Percentiles rank a stretch among this genome's conserved stretches.
These are phyloP conservation scores for Vidua macroura DNA, from an alignment of 2,113 vertebrate genomes.

Conservation along the genomic window DNA sequence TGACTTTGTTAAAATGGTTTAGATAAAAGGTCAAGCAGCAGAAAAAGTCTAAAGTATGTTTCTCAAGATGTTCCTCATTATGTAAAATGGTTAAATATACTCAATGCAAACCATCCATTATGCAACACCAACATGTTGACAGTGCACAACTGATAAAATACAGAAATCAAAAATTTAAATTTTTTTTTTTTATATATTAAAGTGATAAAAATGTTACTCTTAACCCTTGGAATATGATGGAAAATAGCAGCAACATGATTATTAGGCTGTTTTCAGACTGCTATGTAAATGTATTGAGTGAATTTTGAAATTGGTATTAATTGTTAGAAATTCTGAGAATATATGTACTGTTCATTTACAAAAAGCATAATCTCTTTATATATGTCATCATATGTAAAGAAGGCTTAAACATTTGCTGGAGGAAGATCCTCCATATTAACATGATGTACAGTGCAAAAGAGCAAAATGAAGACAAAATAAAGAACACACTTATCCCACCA, in stretches of 20 bases:
- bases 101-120: not conserved
- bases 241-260: not conserved
- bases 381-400: not conserved
- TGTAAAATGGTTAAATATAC: not conserved
- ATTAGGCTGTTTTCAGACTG: not conserved
- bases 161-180: not conserved
- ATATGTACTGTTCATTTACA: not conserved
- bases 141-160: not conserved
- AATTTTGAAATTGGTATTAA: not conserved
- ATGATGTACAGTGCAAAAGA: not conserved
- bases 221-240: not conserved
- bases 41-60: not conserved
- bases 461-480: not conserved
- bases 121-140: not conserved
- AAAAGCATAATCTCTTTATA: not conserved
- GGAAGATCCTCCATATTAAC: not conserved
- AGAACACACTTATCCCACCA: not conserved
- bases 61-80: not conserved
- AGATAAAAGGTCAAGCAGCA: not conserved
- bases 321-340: not conserved
- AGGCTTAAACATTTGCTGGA: not conserved
- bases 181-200: not conserved
- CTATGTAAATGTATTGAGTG: not conserved
- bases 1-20: not conserved
- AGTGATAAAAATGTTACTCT: not conserved